A percentile compares a stretch with the other conserved stretches of the same genome.
These are phyloP conservation scores for Ochotona princeps DNA, from an alignment of 2,113 vertebrate genomes.

Conservation along the genomic window DNA sequence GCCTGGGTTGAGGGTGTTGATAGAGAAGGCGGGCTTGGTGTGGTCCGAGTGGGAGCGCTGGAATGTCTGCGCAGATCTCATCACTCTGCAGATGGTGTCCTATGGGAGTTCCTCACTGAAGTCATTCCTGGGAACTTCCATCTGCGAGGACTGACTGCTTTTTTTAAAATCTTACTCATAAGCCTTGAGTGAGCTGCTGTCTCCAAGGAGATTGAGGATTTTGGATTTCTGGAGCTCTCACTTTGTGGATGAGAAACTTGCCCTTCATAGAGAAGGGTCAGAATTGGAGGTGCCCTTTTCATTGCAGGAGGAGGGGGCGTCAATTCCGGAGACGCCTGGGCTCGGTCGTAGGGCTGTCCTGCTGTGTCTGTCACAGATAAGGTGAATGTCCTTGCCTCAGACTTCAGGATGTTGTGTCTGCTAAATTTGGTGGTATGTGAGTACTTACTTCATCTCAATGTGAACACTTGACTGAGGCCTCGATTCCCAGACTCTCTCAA, in stretches of 20 bases:
- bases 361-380: slow-evolving; percentile 18
- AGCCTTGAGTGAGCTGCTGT: neutral
- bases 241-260: neutral
- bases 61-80: neutral
- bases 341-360: neutral
- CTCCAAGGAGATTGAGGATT: neutral
- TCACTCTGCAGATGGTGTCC: neutral
- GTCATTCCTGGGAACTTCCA: neutral
- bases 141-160: neutral
- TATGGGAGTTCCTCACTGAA: neutral
- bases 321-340: neutral
- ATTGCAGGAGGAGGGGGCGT: neutral
- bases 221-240: neutral
- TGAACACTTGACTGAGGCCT: slow-evolving; percentile 34
- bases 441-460: neutral
- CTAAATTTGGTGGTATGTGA: neutral
- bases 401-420: neutral
- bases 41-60: neutral
- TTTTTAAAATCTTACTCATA: neutral
- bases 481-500: neutral
- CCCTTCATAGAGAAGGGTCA: neutral
- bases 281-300: neutral
- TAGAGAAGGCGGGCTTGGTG: neutral
- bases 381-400: slow-evolving; percentile 38
- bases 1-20: neutral